phyloP scores from a whole-genome alignment of 2,113 vertebrate species.

The Hystrix brachyura region DNA sequence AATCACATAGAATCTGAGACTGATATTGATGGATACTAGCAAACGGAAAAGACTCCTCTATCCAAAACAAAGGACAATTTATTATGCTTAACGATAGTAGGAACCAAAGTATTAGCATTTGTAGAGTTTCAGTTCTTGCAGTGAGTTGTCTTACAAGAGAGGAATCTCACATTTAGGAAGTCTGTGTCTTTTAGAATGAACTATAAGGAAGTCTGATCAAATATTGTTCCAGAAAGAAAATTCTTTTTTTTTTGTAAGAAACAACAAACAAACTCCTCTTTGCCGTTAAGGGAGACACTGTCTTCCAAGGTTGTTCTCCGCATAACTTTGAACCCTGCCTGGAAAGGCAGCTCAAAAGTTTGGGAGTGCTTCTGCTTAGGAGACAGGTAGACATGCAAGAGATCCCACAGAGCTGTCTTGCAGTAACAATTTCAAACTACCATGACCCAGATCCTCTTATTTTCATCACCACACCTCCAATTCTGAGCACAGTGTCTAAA shows the following conservation, averaged over 20 bases:
- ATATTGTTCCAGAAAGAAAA: neutral
- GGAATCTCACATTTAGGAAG: neutral
- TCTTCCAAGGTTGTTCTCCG: neutral
- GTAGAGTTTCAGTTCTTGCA: neutral
- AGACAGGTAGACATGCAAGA: neutral
- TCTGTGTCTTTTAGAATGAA: neutral
- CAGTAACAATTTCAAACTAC: neutral
- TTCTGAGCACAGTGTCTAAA: neutral
- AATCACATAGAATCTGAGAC: neutral
- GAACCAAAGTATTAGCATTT: neutral
- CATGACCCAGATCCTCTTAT: neutral
- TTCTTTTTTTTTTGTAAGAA: neutral
- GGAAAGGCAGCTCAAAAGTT: neutral
- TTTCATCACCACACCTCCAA: neutral
- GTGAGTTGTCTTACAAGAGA: neutral
- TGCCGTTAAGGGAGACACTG: neutral
- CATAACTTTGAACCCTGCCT: neutral
- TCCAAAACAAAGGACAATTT: slow-evolving; percentile 11
- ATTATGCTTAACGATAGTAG: neutral
- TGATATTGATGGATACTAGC: neutral
- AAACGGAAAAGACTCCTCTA: slow-evolving; percentile 29
- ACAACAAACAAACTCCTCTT: neutral
- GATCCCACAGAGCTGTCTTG: neutral
- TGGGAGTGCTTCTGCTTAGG: neutral
- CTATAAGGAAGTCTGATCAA: neutral